Evolutionary conservation across 2,888 invertebrate species (phyloP), one percentile per base, ranked within the genome.

Genomic region (Rambutsinella grinnellia): DNA sequence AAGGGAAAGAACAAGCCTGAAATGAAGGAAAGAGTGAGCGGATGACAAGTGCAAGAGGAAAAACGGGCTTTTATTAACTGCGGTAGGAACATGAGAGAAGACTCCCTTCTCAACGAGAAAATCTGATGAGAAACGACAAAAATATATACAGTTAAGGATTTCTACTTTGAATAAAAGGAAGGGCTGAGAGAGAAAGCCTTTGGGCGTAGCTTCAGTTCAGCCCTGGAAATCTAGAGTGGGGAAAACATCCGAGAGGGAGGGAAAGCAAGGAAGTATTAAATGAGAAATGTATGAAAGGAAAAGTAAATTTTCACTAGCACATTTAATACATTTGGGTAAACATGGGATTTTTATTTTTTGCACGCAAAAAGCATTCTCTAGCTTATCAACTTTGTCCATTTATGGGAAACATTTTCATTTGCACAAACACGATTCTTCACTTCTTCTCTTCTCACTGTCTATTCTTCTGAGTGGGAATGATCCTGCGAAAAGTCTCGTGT

Each of bases 191-290:
- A 58, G 51, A 62, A 75, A 57, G 66, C 67, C 68, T 69, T 63
- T 68, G 75, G 68, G 68, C 69, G 69, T 69, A 51, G 75, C 75
- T 76, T 51, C 53, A 54, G 63, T 63, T 51, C 75, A 76, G 68
- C 75, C 75, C 75, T 49, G 58, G 62, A 76, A 76, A 76, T 76
- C 75, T 75, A 62, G 63, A 62, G 62, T 10, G 61, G 26, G 62
- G 70, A 54, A 72, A 72, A 61, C 51, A 61, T 51, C 60, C 58
- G 60, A 60, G 19, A 67, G 57, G 57, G 23, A 36, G 36, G 36
- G 36, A 36, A 36, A 36, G 36, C 6, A 13, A 36, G 36, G 36
- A 36, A 36, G 36, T 5, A 36, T 5, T 36, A 13, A 36, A 36
- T 36, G 36, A 36, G 36, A 13, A 36, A 36, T n/a, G n/a, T n/a